phyloP scores from a whole-genome alignment of 30 jellyfish, hydroid and myxozoan genomes.

The Chrysaora quinquecirrha region DNA sequence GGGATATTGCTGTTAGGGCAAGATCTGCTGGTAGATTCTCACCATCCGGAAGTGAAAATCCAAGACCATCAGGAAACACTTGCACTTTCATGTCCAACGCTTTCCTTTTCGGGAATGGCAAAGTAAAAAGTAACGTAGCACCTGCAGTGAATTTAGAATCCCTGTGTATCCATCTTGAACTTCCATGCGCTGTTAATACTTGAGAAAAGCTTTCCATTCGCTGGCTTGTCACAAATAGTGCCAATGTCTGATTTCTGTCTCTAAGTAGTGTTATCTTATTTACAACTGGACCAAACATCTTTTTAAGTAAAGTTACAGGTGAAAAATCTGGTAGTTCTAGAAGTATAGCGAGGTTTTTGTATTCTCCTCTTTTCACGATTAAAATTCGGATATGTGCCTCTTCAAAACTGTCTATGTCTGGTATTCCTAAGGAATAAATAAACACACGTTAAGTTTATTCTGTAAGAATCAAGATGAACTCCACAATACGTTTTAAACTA shows the following conservation, averaged over 20 bases:
- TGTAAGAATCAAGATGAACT: not conserved
- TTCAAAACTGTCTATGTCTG: slow-evolving; percentile 64
- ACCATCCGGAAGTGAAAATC: slow-evolving; percentile 90
- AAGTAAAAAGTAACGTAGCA: slow-evolving; percentile 84
- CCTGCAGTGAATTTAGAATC: slow-evolving; percentile 85
- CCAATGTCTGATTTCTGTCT: slow-evolving; percentile 95
- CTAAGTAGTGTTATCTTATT: slow-evolving; percentile 73
- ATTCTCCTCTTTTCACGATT: slow-evolving; percentile 66
- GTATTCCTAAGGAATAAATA: too few relatives aligned
- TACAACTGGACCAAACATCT: slow-evolving; percentile 87
- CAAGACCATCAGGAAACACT: slow-evolving; percentile 82
- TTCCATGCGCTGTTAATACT: slow-evolving; percentile 87
- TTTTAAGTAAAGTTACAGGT: slow-evolving; percentile 83
- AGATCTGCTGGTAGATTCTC: slow-evolving; percentile 91
- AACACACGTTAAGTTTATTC: too few relatives aligned
- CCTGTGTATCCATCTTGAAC: slow-evolving; percentile 95
- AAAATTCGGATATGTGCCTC: slow-evolving; percentile 75
- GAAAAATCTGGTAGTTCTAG: slow-evolving; percentile 92
- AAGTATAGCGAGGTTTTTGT: slow-evolving; percentile 72
- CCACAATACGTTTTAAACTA: not conserved
- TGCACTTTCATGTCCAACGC: slow-evolving; percentile 96
- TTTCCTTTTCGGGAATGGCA: slow-evolving; percentile 96
- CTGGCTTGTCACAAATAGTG: slow-evolving; percentile 77
- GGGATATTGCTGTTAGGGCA: slow-evolving; percentile 94
- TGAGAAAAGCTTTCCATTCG: slow-evolving; percentile 81